Evolutionary conservation across 2,113 vertebrate species (phyloP).

Genomic region (Sciurus niger): DNA sequence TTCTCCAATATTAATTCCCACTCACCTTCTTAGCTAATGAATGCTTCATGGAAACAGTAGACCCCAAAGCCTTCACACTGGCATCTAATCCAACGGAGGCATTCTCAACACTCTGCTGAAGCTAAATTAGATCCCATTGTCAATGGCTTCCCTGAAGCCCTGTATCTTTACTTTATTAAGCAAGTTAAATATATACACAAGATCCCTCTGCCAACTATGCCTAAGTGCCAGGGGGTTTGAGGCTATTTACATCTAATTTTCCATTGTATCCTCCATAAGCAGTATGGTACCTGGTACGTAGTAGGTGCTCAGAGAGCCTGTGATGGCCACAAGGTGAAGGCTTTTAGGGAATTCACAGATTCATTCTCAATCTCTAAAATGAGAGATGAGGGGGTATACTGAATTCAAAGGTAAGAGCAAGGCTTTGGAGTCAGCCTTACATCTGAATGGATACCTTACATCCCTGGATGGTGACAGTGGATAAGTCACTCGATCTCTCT

Average conservation of each 20-base stretch:
- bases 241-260: not conserved
- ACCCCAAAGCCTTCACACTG: not conserved
- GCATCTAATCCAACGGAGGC: not conserved
- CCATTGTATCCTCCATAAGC: not conserved
- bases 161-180: not conserved
- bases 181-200: not conserved
- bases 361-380: not conserved
- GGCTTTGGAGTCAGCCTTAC: not conserved
- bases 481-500: not conserved
- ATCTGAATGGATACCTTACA: not conserved
- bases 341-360: not conserved
- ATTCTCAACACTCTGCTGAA: not conserved
- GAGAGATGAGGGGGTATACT: not conserved
- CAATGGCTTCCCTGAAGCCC: not conserved
- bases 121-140: not conserved
- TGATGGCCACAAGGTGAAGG: not conserved
- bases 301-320: not conserved
- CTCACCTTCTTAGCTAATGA: not conserved
- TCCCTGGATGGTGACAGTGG: not conserved
- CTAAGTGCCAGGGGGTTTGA: not conserved
- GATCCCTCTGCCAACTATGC: rapidly evolving
- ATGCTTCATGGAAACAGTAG: not conserved
- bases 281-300: not conserved
- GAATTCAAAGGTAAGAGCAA: not conserved
- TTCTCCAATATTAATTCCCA: not conserved